Evolutionary conservation across 37 sponge, comb jelly and placozoan genomes (phyloP).

Genomic region (Geodia barretti): DNA sequence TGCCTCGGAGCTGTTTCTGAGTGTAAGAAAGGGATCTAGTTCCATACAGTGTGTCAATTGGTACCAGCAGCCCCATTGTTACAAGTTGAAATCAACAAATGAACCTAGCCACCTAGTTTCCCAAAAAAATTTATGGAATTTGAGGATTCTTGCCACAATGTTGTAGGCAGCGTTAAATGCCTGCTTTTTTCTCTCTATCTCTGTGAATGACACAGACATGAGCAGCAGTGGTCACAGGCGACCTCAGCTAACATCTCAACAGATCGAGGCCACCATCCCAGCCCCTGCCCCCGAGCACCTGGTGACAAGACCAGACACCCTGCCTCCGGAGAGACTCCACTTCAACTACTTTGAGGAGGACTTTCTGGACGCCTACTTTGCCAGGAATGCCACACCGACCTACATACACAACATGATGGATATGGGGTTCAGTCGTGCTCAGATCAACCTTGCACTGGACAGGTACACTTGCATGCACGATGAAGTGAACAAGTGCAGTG

Average conservation of each 20-base stretch:
- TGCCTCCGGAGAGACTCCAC: not conserved
- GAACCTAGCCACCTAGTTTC: too few species aligned
- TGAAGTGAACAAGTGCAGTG: not conserved
- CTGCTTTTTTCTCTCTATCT: not conserved
- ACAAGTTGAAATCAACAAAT: too few species aligned
- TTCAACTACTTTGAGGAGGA: not conserved
- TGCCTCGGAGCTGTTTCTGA: slow-evolving; percentile 5
- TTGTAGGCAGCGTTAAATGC: too few species aligned
- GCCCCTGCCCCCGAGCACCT: not conserved
- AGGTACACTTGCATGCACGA: slow-evolving; percentile 17
- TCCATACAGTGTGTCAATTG: too few species aligned
- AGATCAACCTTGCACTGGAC: slow-evolving; percentile 41
- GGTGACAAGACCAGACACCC: not conserved
- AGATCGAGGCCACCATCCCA: not conserved
- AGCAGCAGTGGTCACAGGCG: not conserved
- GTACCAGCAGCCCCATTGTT: too few species aligned
- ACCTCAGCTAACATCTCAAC: not conserved
- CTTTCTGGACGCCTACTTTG: not conserved
- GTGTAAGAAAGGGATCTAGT: slow-evolving; percentile 8
- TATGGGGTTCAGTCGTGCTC: slow-evolving; percentile 56
- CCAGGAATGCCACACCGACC: slow-evolving; percentile 38
- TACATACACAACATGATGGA: slow-evolving; percentile 36
- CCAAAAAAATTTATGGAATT: too few species aligned
- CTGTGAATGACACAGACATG: not conserved
- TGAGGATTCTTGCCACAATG: not conserved